Percentiles rank a stretch among this genome's conserved stretches.
Conservation (phyloP, 2,113 vertebrate species). For the Etheostoma cragini region DNA sequence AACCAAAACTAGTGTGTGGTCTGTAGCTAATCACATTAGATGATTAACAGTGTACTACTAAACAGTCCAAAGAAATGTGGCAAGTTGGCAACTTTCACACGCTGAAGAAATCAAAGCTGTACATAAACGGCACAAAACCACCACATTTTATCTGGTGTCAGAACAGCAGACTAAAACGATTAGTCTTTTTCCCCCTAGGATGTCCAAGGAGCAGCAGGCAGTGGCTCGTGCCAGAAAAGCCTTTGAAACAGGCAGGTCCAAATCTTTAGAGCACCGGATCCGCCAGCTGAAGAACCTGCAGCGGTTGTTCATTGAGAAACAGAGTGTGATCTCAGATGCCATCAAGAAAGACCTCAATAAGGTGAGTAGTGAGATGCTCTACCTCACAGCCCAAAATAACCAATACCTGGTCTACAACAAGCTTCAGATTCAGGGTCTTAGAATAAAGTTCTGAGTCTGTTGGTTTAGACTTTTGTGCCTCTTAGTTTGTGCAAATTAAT, state of each 20-base stretch:
- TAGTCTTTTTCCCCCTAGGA: slow-evolving; percentile 59
- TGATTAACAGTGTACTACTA: neutral
- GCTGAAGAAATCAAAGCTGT: neutral
- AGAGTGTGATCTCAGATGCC: slow-evolving; percentile 84
- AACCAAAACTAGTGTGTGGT: neutral
- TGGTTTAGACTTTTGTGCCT: neutral
- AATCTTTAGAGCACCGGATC: slow-evolving; percentile 86
- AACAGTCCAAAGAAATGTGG: too few species aligned
- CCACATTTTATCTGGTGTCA: neutral
- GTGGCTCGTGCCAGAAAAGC: slow-evolving; percentile 87
- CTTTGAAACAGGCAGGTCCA: slow-evolving; percentile 85
- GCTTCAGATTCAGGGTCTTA: neutral
- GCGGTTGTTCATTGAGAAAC: slow-evolving; percentile 83
- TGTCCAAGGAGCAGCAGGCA: slow-evolving; percentile 79
- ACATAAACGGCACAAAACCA: neutral
- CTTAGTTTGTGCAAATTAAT: neutral
- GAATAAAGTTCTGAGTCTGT: neutral
- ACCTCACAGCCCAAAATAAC: neutral
- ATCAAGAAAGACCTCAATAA: slow-evolving; percentile 88
- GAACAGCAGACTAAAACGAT: neutral
- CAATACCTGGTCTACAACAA: neutral
- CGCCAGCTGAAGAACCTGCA: slow-evolving; percentile 88
- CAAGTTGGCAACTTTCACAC: too few species aligned
- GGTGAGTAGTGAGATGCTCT: slow-evolving; percentile 72
- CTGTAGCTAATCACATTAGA: neutral